Percentiles rank a stretch among this genome's conserved stretches.
Evolutionary conservation across 2,113 vertebrate species (phyloP).

Genomic region (Lethenteron camtschaticum): DNA sequence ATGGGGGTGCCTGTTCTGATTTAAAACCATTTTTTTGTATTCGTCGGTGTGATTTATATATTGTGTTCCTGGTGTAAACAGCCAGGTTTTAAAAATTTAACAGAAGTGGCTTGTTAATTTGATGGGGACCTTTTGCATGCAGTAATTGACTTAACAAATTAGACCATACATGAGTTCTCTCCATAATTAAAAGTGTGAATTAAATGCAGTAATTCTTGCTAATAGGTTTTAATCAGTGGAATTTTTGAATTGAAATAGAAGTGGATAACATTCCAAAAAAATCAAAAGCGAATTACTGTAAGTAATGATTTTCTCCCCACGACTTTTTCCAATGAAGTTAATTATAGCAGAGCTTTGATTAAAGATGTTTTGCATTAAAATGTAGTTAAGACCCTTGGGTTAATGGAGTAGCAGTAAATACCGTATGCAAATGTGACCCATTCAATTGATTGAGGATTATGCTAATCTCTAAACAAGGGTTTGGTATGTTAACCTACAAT

Average conservation of each 20-base stretch:
- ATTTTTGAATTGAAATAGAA: constrained; percentile 1
- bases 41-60: no score
- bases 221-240: constrained; percentile 5
- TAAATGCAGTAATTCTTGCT: constrained; percentile 1
- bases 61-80: no score
- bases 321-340: background rate
- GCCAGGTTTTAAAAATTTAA: no score
- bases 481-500: no score
- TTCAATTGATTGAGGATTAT: constrained; percentile 5
- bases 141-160: no score
- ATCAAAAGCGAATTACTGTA: constrained; percentile 3
- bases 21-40: no score
- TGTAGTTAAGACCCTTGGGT: constrained; percentile 2
- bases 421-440: constrained; percentile 3
- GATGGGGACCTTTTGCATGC: no score
- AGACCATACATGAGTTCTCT: background rate
- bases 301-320: constrained; percentile 2
- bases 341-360: background rate
- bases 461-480: background rate
- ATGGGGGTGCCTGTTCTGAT: no score
- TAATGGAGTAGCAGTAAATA: constrained; percentile 1
- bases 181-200: constrained; percentile 5
- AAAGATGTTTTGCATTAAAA: constrained; percentile 5
- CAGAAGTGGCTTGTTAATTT: no score
- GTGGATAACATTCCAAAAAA: background rate